Conservation (phyloP, 1,140 invertebrate species). For the Scylla paramamosain region DNA sequence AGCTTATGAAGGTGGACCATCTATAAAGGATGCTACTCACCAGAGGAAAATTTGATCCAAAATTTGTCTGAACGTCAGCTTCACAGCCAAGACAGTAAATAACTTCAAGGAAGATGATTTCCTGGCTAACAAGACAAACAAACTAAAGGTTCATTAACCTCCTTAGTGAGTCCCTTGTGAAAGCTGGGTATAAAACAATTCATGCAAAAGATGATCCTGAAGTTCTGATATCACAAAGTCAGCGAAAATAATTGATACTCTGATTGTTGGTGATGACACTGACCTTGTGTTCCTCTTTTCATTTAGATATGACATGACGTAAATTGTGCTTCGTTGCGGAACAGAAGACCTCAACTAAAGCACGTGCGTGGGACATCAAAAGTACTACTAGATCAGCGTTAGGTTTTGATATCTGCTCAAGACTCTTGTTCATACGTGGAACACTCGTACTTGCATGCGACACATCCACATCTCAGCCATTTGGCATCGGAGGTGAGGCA, state of each 20-base stretch:
- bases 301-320: background rate
- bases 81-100: conserved; percentile 27
- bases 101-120: conserved; percentile 26
- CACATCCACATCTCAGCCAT: conserved; percentile 47
- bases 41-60: conserved; percentile 32
- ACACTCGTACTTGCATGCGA: conserved; percentile 29
- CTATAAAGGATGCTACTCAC: conserved; percentile 46
- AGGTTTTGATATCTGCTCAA: conserved; percentile 35
- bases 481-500: conserved; percentile 36
- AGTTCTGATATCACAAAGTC: conserved; percentile 22
- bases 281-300: background rate
- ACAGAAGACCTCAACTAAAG: conserved; percentile 35
- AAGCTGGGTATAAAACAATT: conserved; percentile 24
- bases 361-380: conserved; percentile 38
- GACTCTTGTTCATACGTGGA: conserved; percentile 49
- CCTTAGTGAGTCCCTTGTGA: too few relatives aligned
- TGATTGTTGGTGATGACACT: conserved; percentile 28
- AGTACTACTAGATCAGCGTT: conserved; percentile 38
- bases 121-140: conserved; percentile 28
- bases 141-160: conserved; percentile 31
- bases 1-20: background rate
- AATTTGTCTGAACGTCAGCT: background rate
- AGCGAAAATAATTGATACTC: conserved; percentile 14
- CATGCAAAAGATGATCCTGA: conserved; percentile 16
- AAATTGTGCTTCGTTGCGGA: conserved; percentile 26